Base-by-base conservation (phyloP, 2,797 vertebrate genomes). In the Phoebastria nigripes region DNA sequence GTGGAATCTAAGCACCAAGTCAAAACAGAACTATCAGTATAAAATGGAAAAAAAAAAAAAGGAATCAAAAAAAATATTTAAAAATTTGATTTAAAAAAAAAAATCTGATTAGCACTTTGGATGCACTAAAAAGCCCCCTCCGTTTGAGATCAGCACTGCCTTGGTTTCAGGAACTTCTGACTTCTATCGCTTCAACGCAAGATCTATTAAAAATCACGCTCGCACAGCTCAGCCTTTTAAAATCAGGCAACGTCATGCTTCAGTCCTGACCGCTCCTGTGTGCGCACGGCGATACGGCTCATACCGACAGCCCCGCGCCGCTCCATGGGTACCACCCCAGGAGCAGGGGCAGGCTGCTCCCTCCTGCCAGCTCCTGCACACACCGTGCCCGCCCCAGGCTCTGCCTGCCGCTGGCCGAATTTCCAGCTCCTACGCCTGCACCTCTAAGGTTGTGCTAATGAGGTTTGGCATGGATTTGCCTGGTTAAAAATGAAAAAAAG, bases 1-100 rank as follows among this genome's bases (percentile, higher is more conserved):
- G 99, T 95, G 99, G 98, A 78, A 96, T 98, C 98, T 98, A 97
- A 87, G 97, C 93, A 98, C 91, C 95, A 98, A 97, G 97, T 94
- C 94, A 96, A 96, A 96, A 98, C 82, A 74, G 86, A 94, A 95
- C 88, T 96, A 97, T 96, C 87, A 90, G 93, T 90, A 94, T 93
- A 95, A 97, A 95, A 91, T 42, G 78, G 5, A 16, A 31, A 55
- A 84, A 73, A 66, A 77, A 54, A 54, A 47, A 56, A 24, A 14
- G 33, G 37, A 41, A 77, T 44, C 15, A 65, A 82, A 87, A 90
- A 89, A 87, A 85, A 33, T 11, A 4, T 9, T 78, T 73, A 2
- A 51, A 94, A 95, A 82, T 78, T 55, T 67, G 74, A 89, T 94
- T 89, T 35, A 1, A 24, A 78, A 94, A 82, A 87, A 79, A 87